These are phyloP conservation scores for Taxidea taxus DNA, from an alignment of 2,113 vertebrate genomes.

Conservation along the genomic window DNA sequence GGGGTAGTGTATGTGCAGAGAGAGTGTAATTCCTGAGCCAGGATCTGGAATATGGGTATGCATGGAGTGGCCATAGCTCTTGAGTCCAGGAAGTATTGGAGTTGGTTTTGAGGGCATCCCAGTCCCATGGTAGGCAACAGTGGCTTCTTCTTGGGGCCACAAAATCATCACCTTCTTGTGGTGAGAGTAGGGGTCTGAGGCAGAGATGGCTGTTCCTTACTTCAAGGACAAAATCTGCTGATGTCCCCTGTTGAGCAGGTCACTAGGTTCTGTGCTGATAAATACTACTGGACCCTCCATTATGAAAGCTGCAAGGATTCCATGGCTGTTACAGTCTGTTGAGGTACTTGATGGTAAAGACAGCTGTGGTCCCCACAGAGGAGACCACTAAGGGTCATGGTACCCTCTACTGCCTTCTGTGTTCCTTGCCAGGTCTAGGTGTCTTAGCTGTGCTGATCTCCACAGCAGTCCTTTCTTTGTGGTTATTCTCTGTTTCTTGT, in stretches of 20 bases:
- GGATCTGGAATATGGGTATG: background rate
- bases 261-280: background rate
- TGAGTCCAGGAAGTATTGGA: background rate
- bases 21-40: background rate
- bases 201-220: background rate
- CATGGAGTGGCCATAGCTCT: background rate
- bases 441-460: background rate
- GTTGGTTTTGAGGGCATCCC: background rate
- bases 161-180: background rate
- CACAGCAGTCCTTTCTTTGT: background rate
- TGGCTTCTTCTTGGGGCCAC: background rate
- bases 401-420: background rate
- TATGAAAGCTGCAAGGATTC: background rate
- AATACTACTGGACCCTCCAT: background rate
- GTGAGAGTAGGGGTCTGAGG: background rate
- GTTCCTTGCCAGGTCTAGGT: background rate
- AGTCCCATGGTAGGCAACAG: background rate
- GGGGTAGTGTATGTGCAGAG: background rate
- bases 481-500: background rate
- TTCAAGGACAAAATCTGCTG: background rate
- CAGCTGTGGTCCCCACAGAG: background rate
- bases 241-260: background rate
- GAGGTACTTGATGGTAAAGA: background rate
- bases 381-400: background rate
- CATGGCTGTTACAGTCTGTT: background rate